These are phyloP conservation scores for Eospalax fontanierii DNA, from an alignment of 2,797 vertebrate species.

Conservation along the genomic window DNA sequence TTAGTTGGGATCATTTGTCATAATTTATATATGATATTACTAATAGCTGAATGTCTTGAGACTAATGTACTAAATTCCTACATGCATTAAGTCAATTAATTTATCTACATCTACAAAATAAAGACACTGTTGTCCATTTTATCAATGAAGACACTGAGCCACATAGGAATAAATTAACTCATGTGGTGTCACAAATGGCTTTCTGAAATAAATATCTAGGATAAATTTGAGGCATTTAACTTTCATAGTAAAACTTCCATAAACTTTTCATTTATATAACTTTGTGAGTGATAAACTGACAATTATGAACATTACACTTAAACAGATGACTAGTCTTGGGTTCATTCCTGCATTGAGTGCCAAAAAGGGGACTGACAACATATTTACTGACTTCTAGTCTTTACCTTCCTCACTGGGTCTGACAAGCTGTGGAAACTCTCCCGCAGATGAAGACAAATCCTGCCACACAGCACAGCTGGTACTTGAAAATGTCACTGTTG, in stretches of 20 bases:
- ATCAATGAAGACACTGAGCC: background rate
- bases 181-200: background rate
- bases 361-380: constrained; percentile 27
- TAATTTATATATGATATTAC: constrained; percentile 13
- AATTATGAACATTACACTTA: constrained; percentile 27
- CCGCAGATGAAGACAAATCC: constrained; percentile 71
- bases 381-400: constrained; percentile 60
- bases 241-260: constrained; percentile 24
- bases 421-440: constrained; percentile 51
- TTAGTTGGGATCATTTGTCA: background rate
- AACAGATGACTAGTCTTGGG: constrained; percentile 42
- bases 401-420: constrained; percentile 33
- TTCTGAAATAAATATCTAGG: background rate
- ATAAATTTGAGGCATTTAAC: background rate
- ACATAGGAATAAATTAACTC: background rate
- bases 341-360: background rate
- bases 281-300: background rate
- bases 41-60: background rate
- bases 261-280: constrained; percentile 38
- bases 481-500: constrained; percentile 79
- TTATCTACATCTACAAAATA: background rate
- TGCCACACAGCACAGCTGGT: constrained; percentile 76
- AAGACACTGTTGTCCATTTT: background rate
- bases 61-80: background rate
- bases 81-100: background rate